Evolutionary conservation across 2,113 vertebrate genomes (phyloP).

Genomic region (Callaeas wilsoni): DNA sequence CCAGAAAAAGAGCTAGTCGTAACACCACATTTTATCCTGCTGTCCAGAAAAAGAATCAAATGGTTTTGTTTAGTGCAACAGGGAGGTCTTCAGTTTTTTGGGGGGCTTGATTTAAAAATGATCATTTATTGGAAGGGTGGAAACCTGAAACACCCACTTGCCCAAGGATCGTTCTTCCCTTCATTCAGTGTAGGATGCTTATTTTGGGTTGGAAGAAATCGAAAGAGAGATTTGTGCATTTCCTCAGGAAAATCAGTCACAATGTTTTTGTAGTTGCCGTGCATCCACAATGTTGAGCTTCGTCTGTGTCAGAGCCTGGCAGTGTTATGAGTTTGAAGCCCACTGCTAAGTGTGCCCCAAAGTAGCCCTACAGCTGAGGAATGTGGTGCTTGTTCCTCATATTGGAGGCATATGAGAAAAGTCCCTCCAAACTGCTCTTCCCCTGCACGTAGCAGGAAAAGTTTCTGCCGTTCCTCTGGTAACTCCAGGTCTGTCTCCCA

Average conservation of each 20-base stretch:
- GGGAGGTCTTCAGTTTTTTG: not conserved
- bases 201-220: not conserved
- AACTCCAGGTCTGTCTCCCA: not conserved
- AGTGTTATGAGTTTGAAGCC: not conserved
- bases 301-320: not conserved
- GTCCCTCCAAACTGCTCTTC: not conserved
- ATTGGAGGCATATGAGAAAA: not conserved
- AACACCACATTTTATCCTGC: not conserved
- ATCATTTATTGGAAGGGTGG: not conserved
- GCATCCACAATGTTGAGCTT: not conserved
- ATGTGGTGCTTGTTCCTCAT: accelerated
- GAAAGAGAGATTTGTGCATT: not conserved
- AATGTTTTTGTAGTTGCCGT: not conserved
- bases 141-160: not conserved
- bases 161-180: not conserved
- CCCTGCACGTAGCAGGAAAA: too few species aligned
- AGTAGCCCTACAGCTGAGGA: not conserved
- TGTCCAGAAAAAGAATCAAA: not conserved
- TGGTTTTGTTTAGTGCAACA: not conserved
- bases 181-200: not conserved
- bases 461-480: too few species aligned
- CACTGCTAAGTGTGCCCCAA: accelerated
- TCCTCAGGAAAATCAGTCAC: not conserved
- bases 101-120: not conserved
- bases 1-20: too few species aligned